A percentile compares a stretch with the other conserved stretches of the same genome.
These are phyloP conservation scores for Drosophila macrospina DNA, from an alignment of 2,888 invertebrate species.

Conservation along the genomic window DNA sequence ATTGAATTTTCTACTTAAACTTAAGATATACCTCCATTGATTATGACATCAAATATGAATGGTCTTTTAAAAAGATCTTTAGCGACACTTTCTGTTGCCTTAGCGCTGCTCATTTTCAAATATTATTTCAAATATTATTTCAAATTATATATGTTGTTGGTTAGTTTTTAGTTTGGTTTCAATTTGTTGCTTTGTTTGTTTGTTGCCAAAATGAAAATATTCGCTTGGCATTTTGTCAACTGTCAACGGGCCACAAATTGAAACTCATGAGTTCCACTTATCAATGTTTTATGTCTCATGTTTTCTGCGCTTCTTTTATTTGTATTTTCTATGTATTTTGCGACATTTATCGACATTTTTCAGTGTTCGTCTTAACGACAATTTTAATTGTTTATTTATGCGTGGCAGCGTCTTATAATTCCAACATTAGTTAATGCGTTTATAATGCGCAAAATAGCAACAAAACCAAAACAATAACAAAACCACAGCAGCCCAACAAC, in stretches of 20 bases:
- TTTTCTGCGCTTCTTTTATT: slow-evolving; percentile 5
- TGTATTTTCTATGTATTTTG: slow-evolving; percentile 12
- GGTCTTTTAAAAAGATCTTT: background rate
- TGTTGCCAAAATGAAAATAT: slow-evolving; percentile 35
- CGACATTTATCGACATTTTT: slow-evolving; percentile 53
- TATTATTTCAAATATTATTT: slow-evolving; percentile 10
- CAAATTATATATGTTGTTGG: slow-evolving; percentile 2
- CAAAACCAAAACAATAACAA: slow-evolving; percentile 10
- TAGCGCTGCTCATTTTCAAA: slow-evolving; percentile 1
- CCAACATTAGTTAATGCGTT: slow-evolving; percentile 75
- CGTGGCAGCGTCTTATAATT: slow-evolving; percentile 48
- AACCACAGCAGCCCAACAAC: background rate
- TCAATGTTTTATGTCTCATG: slow-evolving; percentile 51
- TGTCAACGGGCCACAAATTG: slow-evolving; percentile 56
- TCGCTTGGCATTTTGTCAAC: slow-evolving; percentile 65
- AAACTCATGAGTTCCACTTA: slow-evolving; percentile 61
- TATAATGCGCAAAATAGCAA: slow-evolving; percentile 68
- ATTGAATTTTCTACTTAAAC: background rate
- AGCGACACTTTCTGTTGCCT: slow-evolving; percentile 9
- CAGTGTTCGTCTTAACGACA: slow-evolving; percentile 23
- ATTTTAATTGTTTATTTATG: slow-evolving; percentile 64
- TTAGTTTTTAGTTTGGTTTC: slow-evolving; percentile 19
- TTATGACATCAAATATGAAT: slow-evolving; percentile 7
- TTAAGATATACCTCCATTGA: background rate
- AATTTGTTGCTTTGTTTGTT: slow-evolving; percentile 23